Conservation (phyloP, 2,888 invertebrate genomes). For the Phaonia tiefii region DNA sequence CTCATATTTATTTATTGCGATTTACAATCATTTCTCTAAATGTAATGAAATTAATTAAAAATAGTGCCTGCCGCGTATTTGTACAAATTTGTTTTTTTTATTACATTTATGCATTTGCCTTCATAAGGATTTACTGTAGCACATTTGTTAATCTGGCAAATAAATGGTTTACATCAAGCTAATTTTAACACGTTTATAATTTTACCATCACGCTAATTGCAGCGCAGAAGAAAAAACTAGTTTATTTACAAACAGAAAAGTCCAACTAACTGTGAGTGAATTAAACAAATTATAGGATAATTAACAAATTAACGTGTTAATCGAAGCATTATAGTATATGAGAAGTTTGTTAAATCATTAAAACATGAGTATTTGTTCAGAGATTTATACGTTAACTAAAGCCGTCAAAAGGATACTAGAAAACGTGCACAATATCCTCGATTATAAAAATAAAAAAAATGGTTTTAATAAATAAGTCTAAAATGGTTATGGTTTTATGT, state of each 20-base stretch:
- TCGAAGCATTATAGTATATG: too few relatives aligned
- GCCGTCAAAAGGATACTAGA: too few relatives aligned
- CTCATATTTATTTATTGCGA: background rate
- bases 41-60: conserved; percentile 3
- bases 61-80: background rate
- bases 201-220: conserved; percentile 14
- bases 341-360: too few relatives aligned
- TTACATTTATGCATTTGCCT: background rate
- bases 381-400: too few relatives aligned
- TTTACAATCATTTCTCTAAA: background rate
- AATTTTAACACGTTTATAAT: conserved; percentile 19
- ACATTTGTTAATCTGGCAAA: conserved; percentile 4
- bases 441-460: too few relatives aligned
- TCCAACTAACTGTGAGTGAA: background rate
- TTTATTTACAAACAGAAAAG: conserved; percentile 1
- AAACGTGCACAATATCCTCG: too few relatives aligned
- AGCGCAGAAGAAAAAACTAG: background rate
- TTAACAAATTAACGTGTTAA: conserved; percentile 31
- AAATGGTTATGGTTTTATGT: too few relatives aligned
- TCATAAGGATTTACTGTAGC: too few relatives aligned
- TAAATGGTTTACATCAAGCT: background rate
- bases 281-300: conserved; percentile 34
- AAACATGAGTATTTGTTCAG: too few relatives aligned
- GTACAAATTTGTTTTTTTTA: background rate
- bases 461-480: too few relatives aligned